Base-by-base conservation (phyloP, 2,888 invertebrate genomes). In the Drosophila affinis region DNA sequence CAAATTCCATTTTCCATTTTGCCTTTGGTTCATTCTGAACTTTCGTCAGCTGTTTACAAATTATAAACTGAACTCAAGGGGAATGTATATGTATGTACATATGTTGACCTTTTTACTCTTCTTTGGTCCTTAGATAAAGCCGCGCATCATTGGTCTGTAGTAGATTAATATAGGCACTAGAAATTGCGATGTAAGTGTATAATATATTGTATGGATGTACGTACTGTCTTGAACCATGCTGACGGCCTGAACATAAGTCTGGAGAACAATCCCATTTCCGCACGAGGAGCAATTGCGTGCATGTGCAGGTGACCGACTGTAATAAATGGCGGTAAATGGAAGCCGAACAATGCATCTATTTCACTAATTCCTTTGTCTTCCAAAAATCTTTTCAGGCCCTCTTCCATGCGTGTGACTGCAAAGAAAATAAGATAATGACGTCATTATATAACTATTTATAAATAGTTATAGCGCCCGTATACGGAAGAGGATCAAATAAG, bases 271-370 rank as follows among this genome's bases (percentile, higher is more conserved):
- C 94, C 93, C 96, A 98, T 97, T 71, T 95, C 93, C 0, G 94
- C 94, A 17, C 94, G 93, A 0, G 98, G 97, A 0, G 96, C 95
- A 60, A 98, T 98, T 0, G 95, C 94, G 87, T 98, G 98, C 63
- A 98, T 93, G 91, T 98, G 98, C 14, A 91, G 73, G 92, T 98
- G 98, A 53, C 93, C 91, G 0, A 98, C 94, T 1, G 96, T 95
- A 67, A 95, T 95, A 91, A 98, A 98, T 0, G 98, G 98, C 0
- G 98, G 98, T 95, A 97, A 96, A 90, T 98, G 98, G 90, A 97
- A 98, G 0, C 98, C 98, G 49, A 95, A 93, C 54, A 95, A 93
- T 17, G 93, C 92, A 63, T 93, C 93, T 0, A 91, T 88, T 0
- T 90, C 53, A 0, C 92, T 79, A 0, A 93, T 91, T n/a, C 93